phyloP scores from a whole-genome alignment of 1,140 invertebrate genomes.

The Drosophila bocqueti region DNA sequence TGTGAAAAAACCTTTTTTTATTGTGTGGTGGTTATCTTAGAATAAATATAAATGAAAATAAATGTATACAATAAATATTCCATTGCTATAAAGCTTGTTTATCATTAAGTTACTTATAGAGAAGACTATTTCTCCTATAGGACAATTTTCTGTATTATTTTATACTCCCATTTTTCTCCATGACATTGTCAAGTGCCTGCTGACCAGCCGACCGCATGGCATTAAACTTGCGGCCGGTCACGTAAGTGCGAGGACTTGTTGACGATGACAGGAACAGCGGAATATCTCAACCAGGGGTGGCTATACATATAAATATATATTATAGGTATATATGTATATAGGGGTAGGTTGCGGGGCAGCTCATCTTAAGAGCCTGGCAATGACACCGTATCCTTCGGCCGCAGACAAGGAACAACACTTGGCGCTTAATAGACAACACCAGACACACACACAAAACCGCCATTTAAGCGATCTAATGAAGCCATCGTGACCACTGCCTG shows the following conservation, averaged over 20 bases:
- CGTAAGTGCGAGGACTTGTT: conserved; percentile 50
- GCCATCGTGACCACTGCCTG: conserved; percentile 35
- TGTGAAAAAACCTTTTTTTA: too few species aligned
- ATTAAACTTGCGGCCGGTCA: conserved; percentile 45
- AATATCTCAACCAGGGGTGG: conserved; percentile 14
- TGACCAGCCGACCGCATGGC: conserved; percentile 21
- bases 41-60: not conserved
- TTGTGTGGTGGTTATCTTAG: not conserved
- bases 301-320: not conserved
- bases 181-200: conserved; percentile 28
- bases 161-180: not conserved
- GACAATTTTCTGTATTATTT: not conserved
- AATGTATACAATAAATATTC: not conserved
- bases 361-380: conserved; percentile 25
- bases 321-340: not conserved
- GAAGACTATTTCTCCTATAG: rapidly evolving
- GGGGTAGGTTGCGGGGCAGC: conserved; percentile 1
- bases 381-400: conserved; percentile 26
- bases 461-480: conserved; percentile 57
- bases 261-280: conserved; percentile 46
- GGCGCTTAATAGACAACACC: conserved; percentile 51
- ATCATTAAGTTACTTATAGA: not conserved
- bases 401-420: conserved; percentile 35
- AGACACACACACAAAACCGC: conserved; percentile 31
- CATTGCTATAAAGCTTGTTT: not conserved